These are phyloP conservation scores for Lutjanus campechanus DNA, from an alignment of 2,797 vertebrate species.

Conservation along the genomic window DNA sequence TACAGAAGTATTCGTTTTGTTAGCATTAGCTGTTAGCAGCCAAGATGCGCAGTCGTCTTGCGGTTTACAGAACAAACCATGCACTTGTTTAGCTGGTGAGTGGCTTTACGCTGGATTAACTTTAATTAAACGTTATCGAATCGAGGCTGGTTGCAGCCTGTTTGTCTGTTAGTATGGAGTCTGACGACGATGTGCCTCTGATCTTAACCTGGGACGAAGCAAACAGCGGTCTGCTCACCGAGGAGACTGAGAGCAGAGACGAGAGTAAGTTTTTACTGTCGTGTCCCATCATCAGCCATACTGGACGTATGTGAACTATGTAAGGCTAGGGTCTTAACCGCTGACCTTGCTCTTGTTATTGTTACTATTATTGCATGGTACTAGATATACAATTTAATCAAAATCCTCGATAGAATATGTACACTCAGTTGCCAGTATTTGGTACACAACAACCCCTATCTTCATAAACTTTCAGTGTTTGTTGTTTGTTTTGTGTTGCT, in stretches of 20 bases:
- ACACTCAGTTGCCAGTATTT: not conserved
- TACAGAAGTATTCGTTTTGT: not conserved
- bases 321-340: not conserved
- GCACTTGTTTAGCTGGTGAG: slow-evolving; percentile 21
- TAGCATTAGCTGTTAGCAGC: not conserved
- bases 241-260: slow-evolving; percentile 83
- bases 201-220: slow-evolving; percentile 94
- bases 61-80: not conserved
- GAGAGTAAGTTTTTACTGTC: slow-evolving; percentile 89
- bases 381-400: not conserved
- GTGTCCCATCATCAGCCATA: not conserved
- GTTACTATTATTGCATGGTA: not conserved
- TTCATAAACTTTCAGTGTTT: too few relatives aligned
- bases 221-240: slow-evolving; percentile 83
- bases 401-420: too few relatives aligned
- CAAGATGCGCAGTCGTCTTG: slow-evolving; percentile 44
- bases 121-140: not conserved
- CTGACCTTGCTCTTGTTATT: not conserved
- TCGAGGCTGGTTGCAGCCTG: not conserved
- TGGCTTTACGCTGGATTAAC: not conserved
- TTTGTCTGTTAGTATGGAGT: slow-evolving; percentile 78
- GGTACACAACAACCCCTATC: not conserved
- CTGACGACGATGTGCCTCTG: slow-evolving; percentile 95
- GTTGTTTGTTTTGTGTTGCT: not conserved
- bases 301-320: not conserved